Percentiles rank a stretch among this genome's conserved stretches.
Conservation (phyloP, 1,140 invertebrate species). For the Chymomyza costata region DNA sequence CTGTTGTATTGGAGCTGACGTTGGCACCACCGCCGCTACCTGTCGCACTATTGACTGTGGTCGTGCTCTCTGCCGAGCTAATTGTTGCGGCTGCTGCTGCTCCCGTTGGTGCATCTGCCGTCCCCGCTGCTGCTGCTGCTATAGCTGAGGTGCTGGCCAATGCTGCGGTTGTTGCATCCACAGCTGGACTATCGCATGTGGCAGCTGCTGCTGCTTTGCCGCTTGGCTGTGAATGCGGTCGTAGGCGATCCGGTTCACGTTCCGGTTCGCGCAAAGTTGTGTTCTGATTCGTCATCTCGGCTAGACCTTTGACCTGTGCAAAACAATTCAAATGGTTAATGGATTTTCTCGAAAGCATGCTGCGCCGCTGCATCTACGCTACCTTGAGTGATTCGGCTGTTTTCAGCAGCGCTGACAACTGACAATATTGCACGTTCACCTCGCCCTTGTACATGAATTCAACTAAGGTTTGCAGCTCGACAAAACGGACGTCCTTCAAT, state of each 20-base stretch:
- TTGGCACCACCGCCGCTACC: slow-evolving; percentile 5
- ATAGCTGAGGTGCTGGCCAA: slow-evolving; percentile 32
- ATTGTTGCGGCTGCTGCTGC: slow-evolving; percentile 22
- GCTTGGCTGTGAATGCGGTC: slow-evolving; percentile 67
- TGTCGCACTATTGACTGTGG: slow-evolving; percentile 3
- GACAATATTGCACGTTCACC: slow-evolving; percentile 94
- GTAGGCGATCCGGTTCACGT: slow-evolving; percentile 71
- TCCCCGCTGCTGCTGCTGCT: slow-evolving; percentile 16
- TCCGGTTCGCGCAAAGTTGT: slow-evolving; percentile 76
- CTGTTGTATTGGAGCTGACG: too few species aligned
- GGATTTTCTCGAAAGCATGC: too few species aligned
- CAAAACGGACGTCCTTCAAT: slow-evolving; percentile 93
- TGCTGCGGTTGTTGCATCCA: slow-evolving; percentile 39
- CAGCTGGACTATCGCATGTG: slow-evolving; percentile 34
- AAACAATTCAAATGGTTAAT: neutral
- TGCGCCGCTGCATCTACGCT: neutral
- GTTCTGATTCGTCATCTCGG: slow-evolving; percentile 91
- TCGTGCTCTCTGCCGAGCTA: slow-evolving; percentile 6
- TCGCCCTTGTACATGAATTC: slow-evolving; percentile 98
- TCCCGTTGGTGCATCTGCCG: slow-evolving; percentile 24
- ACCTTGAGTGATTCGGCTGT: slow-evolving; percentile 94
- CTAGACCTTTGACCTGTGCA: slow-evolving; percentile 86
- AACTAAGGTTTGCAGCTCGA: slow-evolving; percentile 91
- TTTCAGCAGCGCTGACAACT: slow-evolving; percentile 91
- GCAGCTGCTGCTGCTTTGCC: slow-evolving; percentile 35